Evolutionary conservation across 2,113 vertebrate species (phyloP).

Genomic region (Thalassoma bifasciatum): DNA sequence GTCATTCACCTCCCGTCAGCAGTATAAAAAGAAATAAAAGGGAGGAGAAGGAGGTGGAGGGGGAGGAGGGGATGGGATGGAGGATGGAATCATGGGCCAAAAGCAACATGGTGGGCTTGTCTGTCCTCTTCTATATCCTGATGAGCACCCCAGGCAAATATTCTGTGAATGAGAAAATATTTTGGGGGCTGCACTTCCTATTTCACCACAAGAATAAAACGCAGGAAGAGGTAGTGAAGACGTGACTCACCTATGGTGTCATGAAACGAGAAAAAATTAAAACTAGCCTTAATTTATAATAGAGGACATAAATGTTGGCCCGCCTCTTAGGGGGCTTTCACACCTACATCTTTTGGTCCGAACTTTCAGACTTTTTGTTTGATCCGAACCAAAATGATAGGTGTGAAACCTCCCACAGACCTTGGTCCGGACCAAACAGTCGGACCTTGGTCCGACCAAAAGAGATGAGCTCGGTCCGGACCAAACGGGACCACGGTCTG

Average conservation of each 20-base stretch:
- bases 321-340: too few relatives aligned
- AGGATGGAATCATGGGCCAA: conserved; percentile 72
- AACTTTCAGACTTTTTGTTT: too few relatives aligned
- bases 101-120: conserved; percentile 75
- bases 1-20: conserved; percentile 80
- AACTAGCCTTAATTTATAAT: conserved; percentile 52
- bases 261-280: conserved; percentile 56
- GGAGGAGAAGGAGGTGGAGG: conserved; percentile 58
- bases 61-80: conserved; percentile 57
- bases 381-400: too few relatives aligned
- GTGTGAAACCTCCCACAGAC: too few relatives aligned
- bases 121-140: conserved; percentile 75
- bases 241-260: conserved; percentile 72
- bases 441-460: too few relatives aligned
- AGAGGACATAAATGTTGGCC: conserved; percentile 33
- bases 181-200: conserved; percentile 53
- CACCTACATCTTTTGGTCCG: too few relatives aligned
- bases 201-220: conserved; percentile 39
- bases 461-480: too few relatives aligned
- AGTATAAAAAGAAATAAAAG: conserved; percentile 78
- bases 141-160: conserved; percentile 78
- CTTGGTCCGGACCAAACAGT: too few relatives aligned
- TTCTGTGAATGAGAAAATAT: conserved; percentile 74
- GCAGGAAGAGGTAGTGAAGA: conserved; percentile 42
- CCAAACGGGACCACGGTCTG: too few relatives aligned